Base-by-base conservation (phyloP, 1,140 invertebrate species). In the Nebria ingens region DNA sequence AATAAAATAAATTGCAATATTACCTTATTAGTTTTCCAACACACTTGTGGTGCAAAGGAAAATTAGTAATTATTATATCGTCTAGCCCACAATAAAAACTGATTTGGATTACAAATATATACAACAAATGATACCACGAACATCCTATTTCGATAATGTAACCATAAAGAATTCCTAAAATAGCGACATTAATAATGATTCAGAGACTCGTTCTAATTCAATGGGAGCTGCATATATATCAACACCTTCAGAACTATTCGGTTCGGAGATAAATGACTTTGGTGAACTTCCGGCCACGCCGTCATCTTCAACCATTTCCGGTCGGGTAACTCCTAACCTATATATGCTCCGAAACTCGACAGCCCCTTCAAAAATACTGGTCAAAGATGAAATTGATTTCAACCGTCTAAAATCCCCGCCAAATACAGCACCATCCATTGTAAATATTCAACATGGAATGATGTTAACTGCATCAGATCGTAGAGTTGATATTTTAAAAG, bases 181-280 rank as follows among this genome's bases (percentile, higher is more conserved):
- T 50, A 13, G 51, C 23, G 51, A 20, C 50, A 51, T 57, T 40
- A 53, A 65, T n/a, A n/a, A n/a, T n/a, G n/a, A n/a, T 64, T 4
- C 60, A 75, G 80, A 79, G 55, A 68, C 71, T 1, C 71, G 80
- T 42, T 83, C 81, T 15, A 80, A 80, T 65, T 80, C 78, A 1
- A 73, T 79, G 38, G 78, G 79, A 1, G 75, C 78, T 11, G 72
- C 77, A n/a, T 73, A 75, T 6, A 45, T 59, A 13, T 55, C 56
- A 19, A 61, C 65, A 56, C 66, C 66, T 2, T 62, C 61, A 0
- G 60, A 65, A 19, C 55, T 65, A n/a, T 69, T 69, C 52, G 68
- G 68, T 17, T 62, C 64, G 6, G 54, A 56, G 21, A 42, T 64
- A 15, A 53, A 23, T 25, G 61, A 63, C 38, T 19, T 55, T n/a